A percentile compares a stretch with the other conserved stretches of the same genome.
These are phyloP conservation scores for Perizoma flavofasciatum DNA, from an alignment of 2,888 invertebrate genomes.

Conservation along the genomic window DNA sequence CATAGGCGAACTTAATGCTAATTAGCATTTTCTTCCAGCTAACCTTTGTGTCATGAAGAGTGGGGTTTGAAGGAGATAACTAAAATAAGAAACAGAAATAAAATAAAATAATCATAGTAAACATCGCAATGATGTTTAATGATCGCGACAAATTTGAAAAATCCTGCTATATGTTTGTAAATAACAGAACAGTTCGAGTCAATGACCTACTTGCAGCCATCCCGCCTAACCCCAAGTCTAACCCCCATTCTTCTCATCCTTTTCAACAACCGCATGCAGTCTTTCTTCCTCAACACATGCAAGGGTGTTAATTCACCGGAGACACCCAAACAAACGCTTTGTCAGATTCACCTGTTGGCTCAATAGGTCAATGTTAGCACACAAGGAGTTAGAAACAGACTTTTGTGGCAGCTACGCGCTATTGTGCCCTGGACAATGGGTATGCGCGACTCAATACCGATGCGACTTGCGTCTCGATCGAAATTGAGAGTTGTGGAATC, in stretches of 20 bases:
- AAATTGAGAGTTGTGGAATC: constrained; percentile 67
- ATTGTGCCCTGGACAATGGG: constrained; percentile 74
- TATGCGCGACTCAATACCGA: constrained; percentile 75
- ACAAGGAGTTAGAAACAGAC: constrained; percentile 80
- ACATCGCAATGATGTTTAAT: too few species aligned
- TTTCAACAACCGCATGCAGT: constrained; percentile 9
- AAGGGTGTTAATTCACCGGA: constrained; percentile 57
- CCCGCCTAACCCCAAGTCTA: background rate
- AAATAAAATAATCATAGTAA: too few species aligned
- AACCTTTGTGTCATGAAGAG: too few species aligned
- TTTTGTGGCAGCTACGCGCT: constrained; percentile 67
- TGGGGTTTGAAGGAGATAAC: too few species aligned
- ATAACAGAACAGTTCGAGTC: background rate
- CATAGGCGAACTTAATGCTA: too few species aligned
- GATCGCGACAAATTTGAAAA: too few species aligned
- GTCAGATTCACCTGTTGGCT: constrained; percentile 78
- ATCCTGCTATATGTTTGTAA: too few species aligned
- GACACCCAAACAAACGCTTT: constrained; percentile 79
- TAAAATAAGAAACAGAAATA: too few species aligned
- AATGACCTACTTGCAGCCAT: background rate
- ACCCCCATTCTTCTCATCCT: constrained; percentile 3
- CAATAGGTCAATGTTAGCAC: constrained; percentile 82
- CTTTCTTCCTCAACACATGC: constrained; percentile 12
- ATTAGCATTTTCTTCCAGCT: too few species aligned
- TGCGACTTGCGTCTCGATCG: constrained; percentile 67